phyloP scores from a whole-genome alignment of 2,113 vertebrate species.

The Setophaga petechia region DNA sequence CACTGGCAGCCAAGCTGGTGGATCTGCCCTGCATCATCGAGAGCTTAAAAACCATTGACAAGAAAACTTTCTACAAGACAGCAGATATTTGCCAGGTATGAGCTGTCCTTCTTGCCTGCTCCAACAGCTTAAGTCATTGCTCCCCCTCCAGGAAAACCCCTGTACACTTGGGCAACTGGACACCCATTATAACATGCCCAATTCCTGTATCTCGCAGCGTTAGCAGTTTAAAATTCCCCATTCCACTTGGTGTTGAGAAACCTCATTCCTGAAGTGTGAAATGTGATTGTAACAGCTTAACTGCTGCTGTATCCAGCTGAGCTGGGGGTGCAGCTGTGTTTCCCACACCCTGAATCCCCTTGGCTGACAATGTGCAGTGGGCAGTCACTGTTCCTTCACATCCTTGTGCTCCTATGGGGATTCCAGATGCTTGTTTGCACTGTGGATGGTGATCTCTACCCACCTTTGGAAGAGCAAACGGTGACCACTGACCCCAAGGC shows the following conservation, averaged over 20 bases:
- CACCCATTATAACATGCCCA: neutral
- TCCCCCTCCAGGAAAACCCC: neutral
- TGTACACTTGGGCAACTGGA: neutral
- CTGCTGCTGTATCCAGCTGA: neutral
- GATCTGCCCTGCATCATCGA: slow-evolving; percentile 91
- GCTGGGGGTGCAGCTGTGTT: neutral
- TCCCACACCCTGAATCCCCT: neutral
- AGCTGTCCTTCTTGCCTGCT: neutral
- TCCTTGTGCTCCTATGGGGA: neutral
- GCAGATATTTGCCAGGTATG: slow-evolving; percentile 95
- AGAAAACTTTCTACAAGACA: slow-evolving; percentile 94
- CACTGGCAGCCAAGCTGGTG: slow-evolving; percentile 89
- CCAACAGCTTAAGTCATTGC: neutral
- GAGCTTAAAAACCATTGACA: slow-evolving; percentile 93
- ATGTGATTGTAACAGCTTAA: neutral
- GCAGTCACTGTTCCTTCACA: neutral
- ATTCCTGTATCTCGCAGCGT: neutral
- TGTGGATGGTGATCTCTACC: slow-evolving; percentile 95
- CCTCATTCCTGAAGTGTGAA: neutral
- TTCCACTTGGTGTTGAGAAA: neutral
- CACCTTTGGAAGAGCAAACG: slow-evolving; percentile 91
- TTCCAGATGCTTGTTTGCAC: slow-evolving; percentile 94
- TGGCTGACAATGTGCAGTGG: neutral
- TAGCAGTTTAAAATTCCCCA: neutral
- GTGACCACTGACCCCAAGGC: slow-evolving; percentile 88